Conservation (phyloP, 30 jellyfish, hydroid and myxozoan species). For the Aurelia coerulea region DNA sequence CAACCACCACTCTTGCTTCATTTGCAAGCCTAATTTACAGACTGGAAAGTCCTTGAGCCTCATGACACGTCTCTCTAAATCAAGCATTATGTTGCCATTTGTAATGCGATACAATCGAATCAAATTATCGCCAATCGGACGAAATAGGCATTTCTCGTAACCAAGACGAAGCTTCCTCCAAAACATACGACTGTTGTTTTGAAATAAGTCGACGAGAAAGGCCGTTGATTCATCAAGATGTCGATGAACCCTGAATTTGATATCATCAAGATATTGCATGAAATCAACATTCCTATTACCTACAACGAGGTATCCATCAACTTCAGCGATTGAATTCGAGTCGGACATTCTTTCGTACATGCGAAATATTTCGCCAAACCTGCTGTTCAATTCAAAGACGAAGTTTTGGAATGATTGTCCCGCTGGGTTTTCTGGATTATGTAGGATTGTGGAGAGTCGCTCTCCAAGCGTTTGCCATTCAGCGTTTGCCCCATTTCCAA, state of each 20-base stretch:
- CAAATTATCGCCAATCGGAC: conserved; percentile 67
- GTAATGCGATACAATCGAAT: conserved; percentile 74
- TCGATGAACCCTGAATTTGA: conserved; percentile 24
- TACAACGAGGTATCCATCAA: conserved; percentile 64
- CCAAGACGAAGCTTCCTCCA: conserved; percentile 77
- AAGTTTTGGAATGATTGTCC: conserved; percentile 61
- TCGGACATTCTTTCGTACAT: conserved; percentile 49
- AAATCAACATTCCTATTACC: conserved; percentile 46
- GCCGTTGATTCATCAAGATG: conserved; percentile 55
- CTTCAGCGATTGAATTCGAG: conserved; percentile 34
- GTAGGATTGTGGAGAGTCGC: conserved; percentile 71
- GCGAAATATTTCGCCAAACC: conserved; percentile 61
- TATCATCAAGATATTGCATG: conserved; percentile 42
- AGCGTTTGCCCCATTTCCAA: conserved; percentile 42
- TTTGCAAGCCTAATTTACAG: conserved; percentile 85
- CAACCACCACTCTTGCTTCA: conserved; percentile 96
- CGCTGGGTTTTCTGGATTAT: conserved; percentile 64
- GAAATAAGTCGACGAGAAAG: conserved; percentile 53
- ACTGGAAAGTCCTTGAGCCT: conserved; percentile 64
- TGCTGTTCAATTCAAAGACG: conserved; percentile 25
- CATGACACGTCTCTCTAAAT: conserved; percentile 67
- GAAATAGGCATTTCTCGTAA: conserved; percentile 82
- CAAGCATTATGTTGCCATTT: conserved; percentile 62
- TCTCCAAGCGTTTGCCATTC: conserved; percentile 93
- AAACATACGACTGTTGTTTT: conserved; percentile 51